Evolutionary conservation across 2,888 invertebrate species (phyloP).

Genomic region (Nomada fucata): DNA sequence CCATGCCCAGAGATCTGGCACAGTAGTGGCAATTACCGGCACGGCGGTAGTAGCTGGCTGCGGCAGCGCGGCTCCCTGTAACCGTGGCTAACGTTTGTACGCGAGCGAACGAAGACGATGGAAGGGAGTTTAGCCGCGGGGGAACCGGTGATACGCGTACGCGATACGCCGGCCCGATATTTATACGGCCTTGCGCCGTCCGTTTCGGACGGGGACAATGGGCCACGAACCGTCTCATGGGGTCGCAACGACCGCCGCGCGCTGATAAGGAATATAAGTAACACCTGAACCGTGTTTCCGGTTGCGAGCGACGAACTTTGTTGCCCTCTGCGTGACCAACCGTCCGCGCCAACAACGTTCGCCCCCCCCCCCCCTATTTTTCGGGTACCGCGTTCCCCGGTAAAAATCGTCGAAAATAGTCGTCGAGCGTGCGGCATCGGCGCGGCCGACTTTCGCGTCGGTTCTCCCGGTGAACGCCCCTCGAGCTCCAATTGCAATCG

Average conservation of each 20-base stretch:
- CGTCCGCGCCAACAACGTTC: conserved; percentile 12
- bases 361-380: no score
- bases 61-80: conserved; percentile 1
- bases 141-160: conserved; percentile 60
- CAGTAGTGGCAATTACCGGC: conserved; percentile 19
- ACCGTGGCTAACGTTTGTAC: conserved; percentile 15
- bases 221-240: conserved; percentile 72
- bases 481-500: conserved; percentile 36
- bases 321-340: conserved; percentile 19
- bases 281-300: conserved; percentile 81
- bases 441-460: neutral
- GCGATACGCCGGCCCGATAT: conserved; percentile 62
- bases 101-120: conserved; percentile 41
- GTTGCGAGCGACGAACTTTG: conserved; percentile 53
- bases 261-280: conserved; percentile 80
- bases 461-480: neutral
- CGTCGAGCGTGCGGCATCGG: neutral
- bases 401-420: neutral
- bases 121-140: conserved; percentile 57
- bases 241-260: conserved; percentile 68
- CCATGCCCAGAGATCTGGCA: conserved; percentile 13
- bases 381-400: no score
- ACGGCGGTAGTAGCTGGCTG: neutral
- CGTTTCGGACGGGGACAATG: conserved; percentile 79
- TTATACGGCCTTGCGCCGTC: conserved; percentile 76